Evolutionary conservation across 2,113 vertebrate genomes (phyloP), one percentile per base, ranked within the genome.

Genomic region (Anser brachyrhynchus): DNA sequence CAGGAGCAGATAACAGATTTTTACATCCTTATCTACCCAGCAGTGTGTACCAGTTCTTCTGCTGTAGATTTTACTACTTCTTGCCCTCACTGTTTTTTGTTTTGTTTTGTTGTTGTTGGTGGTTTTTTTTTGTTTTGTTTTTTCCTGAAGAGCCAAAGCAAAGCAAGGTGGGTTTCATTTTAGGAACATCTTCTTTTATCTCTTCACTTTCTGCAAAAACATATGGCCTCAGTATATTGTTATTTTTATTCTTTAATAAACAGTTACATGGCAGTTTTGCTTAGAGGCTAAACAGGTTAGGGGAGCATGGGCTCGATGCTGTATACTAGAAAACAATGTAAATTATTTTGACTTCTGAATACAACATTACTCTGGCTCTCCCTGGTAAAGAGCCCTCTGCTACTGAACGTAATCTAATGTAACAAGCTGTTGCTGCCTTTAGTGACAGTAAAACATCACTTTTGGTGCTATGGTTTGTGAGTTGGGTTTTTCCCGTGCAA

Each of bases 101-200:
- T 51, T 23, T 49, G 46, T 49, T 49, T 49, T 49, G 46, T 21
- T 49, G 10, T 3, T 49, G 44, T 9, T 9, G 46, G 46, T 49
- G 46, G 20, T 21, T 10, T 46, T 49, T 49, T 49, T 49, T 49
- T 46, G 18, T 46, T 49, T 49, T 49, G 10, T 49, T 49, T 22
- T 65, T 37, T 39, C 66, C 64, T 64, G 74, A 91, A 41, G 37
- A 76, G 9, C 54, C 77, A 66, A 84, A 93, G 62, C 74, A 92
- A 79, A 78, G 41, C 15, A 76, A 76, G n/a, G n/a, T 83, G 87
- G 54, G 28, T 87, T 95, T 95, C 33, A 81, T 82, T 44, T 87
- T 73, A 62, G 58, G 62, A 95, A 55, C 54, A 55, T 76, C 62
- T 75, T 94, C 44, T 52, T 90, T 84, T 82, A 66, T 73, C 83